These are phyloP conservation scores for Drosophila mettleri DNA, from an alignment of 2,888 invertebrate genomes.

Conservation along the genomic window DNA sequence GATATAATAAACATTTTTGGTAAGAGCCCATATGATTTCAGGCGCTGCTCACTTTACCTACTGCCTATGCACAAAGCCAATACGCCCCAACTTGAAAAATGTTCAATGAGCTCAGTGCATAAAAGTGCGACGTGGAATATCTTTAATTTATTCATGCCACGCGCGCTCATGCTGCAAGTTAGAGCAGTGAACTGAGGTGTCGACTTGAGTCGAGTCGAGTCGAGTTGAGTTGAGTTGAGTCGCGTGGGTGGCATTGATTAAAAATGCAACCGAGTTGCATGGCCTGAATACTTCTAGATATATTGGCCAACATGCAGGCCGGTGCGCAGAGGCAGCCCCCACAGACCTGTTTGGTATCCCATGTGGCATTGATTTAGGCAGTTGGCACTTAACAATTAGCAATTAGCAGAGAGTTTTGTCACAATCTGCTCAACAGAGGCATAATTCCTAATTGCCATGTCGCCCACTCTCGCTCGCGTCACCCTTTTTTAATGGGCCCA, in stretches of 20 bases:
- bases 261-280: constrained; percentile 71
- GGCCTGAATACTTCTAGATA: constrained; percentile 21
- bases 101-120: neutral
- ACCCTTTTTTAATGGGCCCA: constrained; percentile 24
- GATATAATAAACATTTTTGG: neutral
- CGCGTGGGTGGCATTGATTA: constrained; percentile 56
- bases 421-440: constrained; percentile 21
- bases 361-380: constrained; percentile 69
- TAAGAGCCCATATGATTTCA: too few relatives aligned
- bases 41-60: neutral
- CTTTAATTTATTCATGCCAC: constrained; percentile 78
- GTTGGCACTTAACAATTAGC: constrained; percentile 59
- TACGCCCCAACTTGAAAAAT: neutral
- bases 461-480: constrained; percentile 1
- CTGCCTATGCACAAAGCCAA: neutral
- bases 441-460: constrained; percentile 20
- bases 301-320: constrained; percentile 2
- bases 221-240: neutral
- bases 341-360: neutral
- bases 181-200: constrained; percentile 1
- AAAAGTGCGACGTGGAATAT: constrained; percentile 62
- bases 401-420: constrained; percentile 54
- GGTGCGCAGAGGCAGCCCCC: neutral
- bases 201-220: neutral
- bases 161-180: constrained; percentile 59